Evolutionary conservation across 1,140 invertebrate genomes (phyloP).

Genomic region (Hyphantria cunea): DNA sequence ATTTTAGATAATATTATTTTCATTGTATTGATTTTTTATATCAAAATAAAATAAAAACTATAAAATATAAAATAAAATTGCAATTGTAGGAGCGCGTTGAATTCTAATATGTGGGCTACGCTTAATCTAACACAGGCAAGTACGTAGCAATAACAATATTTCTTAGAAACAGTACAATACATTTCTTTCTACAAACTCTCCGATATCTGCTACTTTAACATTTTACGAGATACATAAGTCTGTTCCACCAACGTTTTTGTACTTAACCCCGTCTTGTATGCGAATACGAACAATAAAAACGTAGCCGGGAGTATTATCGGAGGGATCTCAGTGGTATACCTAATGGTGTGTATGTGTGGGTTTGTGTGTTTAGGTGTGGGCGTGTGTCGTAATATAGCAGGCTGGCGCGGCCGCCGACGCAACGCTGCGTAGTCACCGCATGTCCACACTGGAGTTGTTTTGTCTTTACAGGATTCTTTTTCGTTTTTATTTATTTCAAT

Average conservation of each 20-base stretch:
- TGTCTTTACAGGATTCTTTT: neutral
- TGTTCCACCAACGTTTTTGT: constrained; percentile 19
- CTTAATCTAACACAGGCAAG: neutral
- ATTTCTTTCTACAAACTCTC: constrained; percentile 13
- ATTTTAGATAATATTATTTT: too few relatives aligned
- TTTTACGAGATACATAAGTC: too few relatives aligned
- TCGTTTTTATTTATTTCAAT: neutral
- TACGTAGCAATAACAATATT: constrained; percentile 14
- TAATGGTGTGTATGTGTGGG: constrained; percentile 48
- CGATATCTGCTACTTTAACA: too few relatives aligned
- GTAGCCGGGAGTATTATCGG: constrained; percentile 43
- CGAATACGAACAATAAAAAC: constrained; percentile 45
- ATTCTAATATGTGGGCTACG: constrained; percentile 29
- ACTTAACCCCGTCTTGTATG: neutral
- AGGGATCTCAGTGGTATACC: constrained; percentile 51
- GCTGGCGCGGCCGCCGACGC: constrained; percentile 50
- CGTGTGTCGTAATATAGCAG: constrained; percentile 75
- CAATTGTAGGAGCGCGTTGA: constrained; percentile 21
- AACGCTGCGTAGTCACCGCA: constrained; percentile 49
- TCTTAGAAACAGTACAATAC: constrained; percentile 19
- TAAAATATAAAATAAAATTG: too few relatives aligned
- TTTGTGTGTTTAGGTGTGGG: constrained; percentile 48
- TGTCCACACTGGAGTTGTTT: constrained; percentile 49
- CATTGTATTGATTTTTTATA: too few relatives aligned
- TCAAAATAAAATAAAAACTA: neutral